These are phyloP conservation scores for Eueremaeus valkanovi DNA, from an alignment of 2,888 invertebrate species.

Conservation along the genomic window DNA sequence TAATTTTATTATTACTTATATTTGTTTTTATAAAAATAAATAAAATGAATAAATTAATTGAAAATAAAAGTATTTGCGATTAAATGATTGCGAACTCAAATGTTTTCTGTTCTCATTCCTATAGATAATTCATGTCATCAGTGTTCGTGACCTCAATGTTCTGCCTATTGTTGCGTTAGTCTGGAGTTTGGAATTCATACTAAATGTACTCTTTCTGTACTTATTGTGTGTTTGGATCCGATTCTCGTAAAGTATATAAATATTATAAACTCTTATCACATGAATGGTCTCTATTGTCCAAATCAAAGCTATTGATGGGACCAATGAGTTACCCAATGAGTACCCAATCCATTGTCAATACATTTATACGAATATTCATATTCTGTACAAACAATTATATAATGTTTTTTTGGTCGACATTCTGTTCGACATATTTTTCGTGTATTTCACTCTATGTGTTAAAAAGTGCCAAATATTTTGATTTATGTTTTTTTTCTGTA, in stretches of 20 bases:
- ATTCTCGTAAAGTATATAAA: neutral
- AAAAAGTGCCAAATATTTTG: constrained; percentile 5
- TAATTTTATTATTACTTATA: no score
- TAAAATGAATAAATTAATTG: no score
- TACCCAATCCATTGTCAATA: neutral
- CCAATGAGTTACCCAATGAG: neutral
- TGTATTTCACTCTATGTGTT: neutral
- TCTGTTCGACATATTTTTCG: no score
- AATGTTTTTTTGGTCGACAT: no score
- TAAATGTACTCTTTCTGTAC: constrained; percentile 4
- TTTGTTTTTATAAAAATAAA: no score
- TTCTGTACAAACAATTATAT: neutral
- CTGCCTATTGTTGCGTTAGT: constrained; percentile 25
- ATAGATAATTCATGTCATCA: constrained; percentile 31
- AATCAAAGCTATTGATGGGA: neutral
- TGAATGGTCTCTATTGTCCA: neutral
- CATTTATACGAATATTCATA: neutral
- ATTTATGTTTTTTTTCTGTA: neutral
- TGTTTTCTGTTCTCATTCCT: neutral
- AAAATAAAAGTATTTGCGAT: neutral
- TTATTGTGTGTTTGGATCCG: neutral
- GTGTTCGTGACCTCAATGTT: constrained; percentile 32
- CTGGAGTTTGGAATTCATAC: constrained; percentile 25
- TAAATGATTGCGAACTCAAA: neutral
- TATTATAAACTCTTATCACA: neutral